Percentiles rank a stretch among this genome's conserved stretches.
Evolutionary conservation across 2,888 invertebrate genomes (phyloP).

Genomic region (Teleogryllus oceanicus): DNA sequence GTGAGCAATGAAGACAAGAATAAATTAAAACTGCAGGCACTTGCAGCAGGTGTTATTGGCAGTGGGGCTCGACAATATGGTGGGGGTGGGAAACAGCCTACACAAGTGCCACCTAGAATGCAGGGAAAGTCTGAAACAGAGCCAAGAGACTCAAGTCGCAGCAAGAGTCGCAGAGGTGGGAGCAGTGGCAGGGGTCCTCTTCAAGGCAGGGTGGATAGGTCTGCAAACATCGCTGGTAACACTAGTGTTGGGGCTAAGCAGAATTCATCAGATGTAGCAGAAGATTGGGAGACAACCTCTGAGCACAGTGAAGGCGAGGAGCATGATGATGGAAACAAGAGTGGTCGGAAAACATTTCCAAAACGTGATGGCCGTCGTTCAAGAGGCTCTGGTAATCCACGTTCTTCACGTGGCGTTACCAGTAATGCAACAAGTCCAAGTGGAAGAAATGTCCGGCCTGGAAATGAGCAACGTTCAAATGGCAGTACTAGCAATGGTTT

Average conservation of each 20-base stretch:
- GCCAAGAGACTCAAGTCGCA: constrained; percentile 33
- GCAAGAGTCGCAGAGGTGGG: constrained; percentile 31
- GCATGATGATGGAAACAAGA: constrained; percentile 44
- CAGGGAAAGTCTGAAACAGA: constrained; percentile 36
- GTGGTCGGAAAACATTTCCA: constrained; percentile 43
- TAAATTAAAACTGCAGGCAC: constrained; percentile 63
- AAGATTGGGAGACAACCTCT: constrained; percentile 78
- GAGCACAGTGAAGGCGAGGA: constrained; percentile 67
- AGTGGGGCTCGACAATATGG: constrained; percentile 45
- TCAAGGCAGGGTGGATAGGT: constrained; percentile 46
- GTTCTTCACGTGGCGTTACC: constrained; percentile 32
- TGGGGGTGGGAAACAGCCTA: constrained; percentile 27
- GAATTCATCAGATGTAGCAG: constrained; percentile 49
- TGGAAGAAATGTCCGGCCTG: constrained; percentile 32
- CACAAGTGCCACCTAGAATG: constrained; percentile 37
- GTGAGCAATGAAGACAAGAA: constrained; percentile 54
- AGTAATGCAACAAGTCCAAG: constrained; percentile 30
- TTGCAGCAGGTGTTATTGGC: constrained; percentile 63
- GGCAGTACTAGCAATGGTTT: constrained; percentile 25
- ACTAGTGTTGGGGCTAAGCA: constrained; percentile 43
- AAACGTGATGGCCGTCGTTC: constrained; percentile 38
- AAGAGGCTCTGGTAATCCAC: constrained; percentile 32
- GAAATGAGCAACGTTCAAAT: constrained; percentile 32
- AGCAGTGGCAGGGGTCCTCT: constrained; percentile 23
- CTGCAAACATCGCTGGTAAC: constrained; percentile 42